These are phyloP conservation scores for Ivindomyrus marchei DNA, from an alignment of 2,113 vertebrate species.

Conservation along the genomic window DNA sequence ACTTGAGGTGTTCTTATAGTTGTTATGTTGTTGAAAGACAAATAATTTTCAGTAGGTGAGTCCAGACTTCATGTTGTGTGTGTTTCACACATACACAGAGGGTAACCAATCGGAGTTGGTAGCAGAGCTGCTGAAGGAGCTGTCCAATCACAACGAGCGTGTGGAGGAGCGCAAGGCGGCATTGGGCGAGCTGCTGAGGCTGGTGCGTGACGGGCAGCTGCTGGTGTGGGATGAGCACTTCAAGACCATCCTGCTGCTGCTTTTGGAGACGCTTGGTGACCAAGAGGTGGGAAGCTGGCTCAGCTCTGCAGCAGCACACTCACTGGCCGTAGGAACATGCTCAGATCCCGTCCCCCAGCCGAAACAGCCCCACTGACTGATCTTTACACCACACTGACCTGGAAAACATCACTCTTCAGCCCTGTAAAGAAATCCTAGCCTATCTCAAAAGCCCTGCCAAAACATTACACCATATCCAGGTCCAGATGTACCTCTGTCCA, in stretches of 20 bases:
- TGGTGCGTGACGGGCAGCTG: slow-evolving; percentile 77
- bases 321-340: not conserved
- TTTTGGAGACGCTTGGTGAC: slow-evolving; percentile 88
- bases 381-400: not conserved
- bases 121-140: slow-evolving; percentile 80
- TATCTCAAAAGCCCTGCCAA: not conserved
- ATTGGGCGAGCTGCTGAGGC: slow-evolving; percentile 82
- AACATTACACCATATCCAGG: not conserved
- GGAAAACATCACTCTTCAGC: not conserved
- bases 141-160: slow-evolving; percentile 80
- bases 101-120: slow-evolving; percentile 79
- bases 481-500: not conserved
- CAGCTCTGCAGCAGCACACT: not conserved
- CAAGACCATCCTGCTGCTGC: slow-evolving; percentile 84
- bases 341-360: not conserved
- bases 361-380: not conserved
- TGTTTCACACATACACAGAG: slow-evolving; percentile 34
- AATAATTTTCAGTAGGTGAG: not conserved
- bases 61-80: not conserved
- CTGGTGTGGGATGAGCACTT: slow-evolving; percentile 93
- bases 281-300: slow-evolving; percentile 65
- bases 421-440: not conserved
- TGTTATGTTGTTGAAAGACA: not conserved
- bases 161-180: slow-evolving; percentile 80
- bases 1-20: not conserved